Conservation (phyloP, 2,888 invertebrate species). For the Capitulum mitella region DNA sequence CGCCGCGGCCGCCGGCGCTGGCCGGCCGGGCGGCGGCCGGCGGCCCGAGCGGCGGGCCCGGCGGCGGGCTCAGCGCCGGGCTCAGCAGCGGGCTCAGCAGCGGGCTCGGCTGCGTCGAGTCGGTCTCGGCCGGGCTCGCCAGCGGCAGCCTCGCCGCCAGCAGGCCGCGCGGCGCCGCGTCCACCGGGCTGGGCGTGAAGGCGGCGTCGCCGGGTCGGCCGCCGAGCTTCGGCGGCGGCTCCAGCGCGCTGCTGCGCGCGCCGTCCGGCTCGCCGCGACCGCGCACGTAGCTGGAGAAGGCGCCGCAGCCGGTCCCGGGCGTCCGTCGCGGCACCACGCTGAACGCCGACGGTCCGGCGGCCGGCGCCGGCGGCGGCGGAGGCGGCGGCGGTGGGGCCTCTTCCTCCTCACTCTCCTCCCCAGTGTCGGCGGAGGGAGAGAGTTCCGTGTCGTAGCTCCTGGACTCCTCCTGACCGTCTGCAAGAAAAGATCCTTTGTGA, state of each 20-base stretch:
- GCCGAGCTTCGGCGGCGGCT: constrained; percentile 29
- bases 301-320: constrained; percentile 47
- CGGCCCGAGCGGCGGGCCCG: constrained; percentile 75
- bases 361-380: neutral
- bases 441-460: constrained; percentile 78
- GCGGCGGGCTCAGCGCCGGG: constrained; percentile 56
- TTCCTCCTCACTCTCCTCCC: constrained; percentile 48
- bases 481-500: too few species aligned
- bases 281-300: constrained; percentile 83
- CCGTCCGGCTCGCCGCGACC: constrained; percentile 82
- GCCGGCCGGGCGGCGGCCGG: constrained; percentile 40
- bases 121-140: constrained; percentile 34
- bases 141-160: constrained; percentile 64
- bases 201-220: constrained; percentile 69
- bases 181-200: constrained; percentile 75
- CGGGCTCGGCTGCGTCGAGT: constrained; percentile 39
- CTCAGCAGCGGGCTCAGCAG: constrained; percentile 63
- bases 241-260: constrained; percentile 32
- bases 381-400: constrained; percentile 30
- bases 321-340: constrained; percentile 39
- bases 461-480: constrained; percentile 91
- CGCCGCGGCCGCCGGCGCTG: constrained; percentile 63
- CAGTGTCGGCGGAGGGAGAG: constrained; percentile 60
- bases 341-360: constrained; percentile 31
- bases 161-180: constrained; percentile 38